These are phyloP conservation scores for Gymnocephalus cernua DNA, from an alignment of 2,113 vertebrate genomes.

Conservation along the genomic window DNA sequence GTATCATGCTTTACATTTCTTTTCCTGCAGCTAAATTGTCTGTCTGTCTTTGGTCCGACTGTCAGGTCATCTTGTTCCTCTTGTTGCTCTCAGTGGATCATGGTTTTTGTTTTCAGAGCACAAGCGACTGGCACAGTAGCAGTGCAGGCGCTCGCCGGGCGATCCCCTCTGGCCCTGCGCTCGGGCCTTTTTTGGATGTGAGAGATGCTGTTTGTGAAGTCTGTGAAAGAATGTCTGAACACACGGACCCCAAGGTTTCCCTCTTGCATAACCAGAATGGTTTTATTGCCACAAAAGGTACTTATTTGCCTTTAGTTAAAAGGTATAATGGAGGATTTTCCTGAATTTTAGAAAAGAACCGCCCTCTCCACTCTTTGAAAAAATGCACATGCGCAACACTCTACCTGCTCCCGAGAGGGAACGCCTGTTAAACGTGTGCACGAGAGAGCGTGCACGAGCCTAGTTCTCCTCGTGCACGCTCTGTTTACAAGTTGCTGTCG, in stretches of 20 bases:
- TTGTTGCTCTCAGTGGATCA: accelerated
- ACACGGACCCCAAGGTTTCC: neutral
- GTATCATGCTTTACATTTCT: neutral
- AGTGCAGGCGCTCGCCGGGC: neutral
- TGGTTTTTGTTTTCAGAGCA: neutral
- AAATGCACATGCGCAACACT: too few species aligned
- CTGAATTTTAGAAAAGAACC: too few species aligned
- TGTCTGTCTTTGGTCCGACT: neutral
- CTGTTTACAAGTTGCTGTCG: too few species aligned
- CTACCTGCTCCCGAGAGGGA: too few species aligned
- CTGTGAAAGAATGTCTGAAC: constrained; percentile 27
- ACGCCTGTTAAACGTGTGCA: too few species aligned
- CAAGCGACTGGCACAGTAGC: neutral
- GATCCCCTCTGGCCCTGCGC: constrained; percentile 4
- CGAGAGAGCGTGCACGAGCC: too few species aligned
- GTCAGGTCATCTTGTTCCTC: neutral
- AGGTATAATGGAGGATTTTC: too few species aligned
- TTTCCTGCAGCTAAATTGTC: neutral
- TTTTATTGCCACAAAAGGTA: too few species aligned
- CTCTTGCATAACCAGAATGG: too few species aligned
- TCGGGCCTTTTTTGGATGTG: constrained; percentile 44
- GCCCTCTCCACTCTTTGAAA: too few species aligned
- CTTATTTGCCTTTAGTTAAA: too few species aligned
- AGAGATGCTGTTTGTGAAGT: neutral
- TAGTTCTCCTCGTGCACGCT: too few species aligned